phyloP scores from a whole-genome alignment of 2,113 vertebrate genomes.

The Rhabdomys dilectus region DNA sequence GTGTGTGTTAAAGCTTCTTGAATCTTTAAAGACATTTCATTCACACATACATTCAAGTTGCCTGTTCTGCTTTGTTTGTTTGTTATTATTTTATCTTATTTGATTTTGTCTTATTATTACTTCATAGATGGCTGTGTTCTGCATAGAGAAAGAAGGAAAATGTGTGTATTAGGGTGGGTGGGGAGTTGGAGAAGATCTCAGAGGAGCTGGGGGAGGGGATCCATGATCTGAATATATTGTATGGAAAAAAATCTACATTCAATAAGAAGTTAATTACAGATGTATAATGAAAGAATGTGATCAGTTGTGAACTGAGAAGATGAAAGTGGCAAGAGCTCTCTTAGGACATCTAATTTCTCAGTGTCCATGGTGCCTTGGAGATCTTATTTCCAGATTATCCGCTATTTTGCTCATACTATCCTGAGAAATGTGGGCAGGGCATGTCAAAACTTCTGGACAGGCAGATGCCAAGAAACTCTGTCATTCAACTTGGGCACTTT shows the following conservation, averaged over 20 bases:
- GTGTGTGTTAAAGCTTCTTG: not conserved
- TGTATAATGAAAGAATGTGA: not conserved
- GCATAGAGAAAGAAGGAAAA: not conserved
- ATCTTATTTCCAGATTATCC: conserved; percentile 33
- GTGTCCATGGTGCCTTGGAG: not conserved
- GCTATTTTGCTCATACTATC: not conserved
- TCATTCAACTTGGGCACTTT: not conserved
- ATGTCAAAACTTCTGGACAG: not conserved
- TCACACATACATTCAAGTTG: not conserved
- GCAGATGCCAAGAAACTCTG: not conserved
- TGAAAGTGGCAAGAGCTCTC: not conserved
- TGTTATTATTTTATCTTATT: not conserved
- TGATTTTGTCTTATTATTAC: not conserved
- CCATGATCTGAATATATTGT: not conserved
- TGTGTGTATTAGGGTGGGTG: not conserved
- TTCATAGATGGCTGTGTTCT: not conserved
- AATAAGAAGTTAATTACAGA: not conserved
- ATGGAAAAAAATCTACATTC: not conserved
- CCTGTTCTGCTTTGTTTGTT: not conserved
- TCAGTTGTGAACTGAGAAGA: conserved; percentile 3
- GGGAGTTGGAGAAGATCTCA: not conserved
- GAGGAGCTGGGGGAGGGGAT: not conserved
- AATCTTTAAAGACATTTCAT: conserved; percentile 17
- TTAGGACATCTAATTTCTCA: conserved; percentile 24
- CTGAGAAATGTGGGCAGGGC: not conserved